Conservation (phyloP, 2,888 invertebrate species). For the Caradrina clavipalpis region DNA sequence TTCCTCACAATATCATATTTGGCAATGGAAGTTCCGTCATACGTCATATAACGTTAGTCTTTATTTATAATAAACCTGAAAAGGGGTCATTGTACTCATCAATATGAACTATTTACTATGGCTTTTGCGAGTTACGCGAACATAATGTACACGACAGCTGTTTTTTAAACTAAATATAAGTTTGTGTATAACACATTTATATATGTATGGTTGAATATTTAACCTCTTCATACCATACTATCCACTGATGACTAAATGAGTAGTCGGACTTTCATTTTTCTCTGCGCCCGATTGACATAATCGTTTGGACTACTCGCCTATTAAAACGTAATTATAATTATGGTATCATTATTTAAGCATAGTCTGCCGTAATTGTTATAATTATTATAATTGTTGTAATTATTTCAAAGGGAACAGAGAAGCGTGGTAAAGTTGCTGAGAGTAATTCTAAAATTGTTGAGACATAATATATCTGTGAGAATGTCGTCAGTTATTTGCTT, state of each 20-base stretch:
- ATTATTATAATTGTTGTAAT: constrained; percentile 61
- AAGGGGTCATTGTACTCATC: no score
- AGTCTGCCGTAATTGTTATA: constrained; percentile 51
- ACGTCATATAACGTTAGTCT: no score
- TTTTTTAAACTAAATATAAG: no score
- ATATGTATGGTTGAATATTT: not conserved
- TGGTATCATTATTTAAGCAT: constrained; percentile 57
- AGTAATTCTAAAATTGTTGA: constrained; percentile 36
- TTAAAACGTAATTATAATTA: constrained; percentile 61
- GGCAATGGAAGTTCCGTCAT: no score
- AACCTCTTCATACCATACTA: not conserved
- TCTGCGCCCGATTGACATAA: constrained; percentile 3
- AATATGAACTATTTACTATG: no score
- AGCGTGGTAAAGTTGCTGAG: constrained; percentile 21
- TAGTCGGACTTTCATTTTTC: constrained; percentile 16
- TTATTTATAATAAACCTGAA: no score
- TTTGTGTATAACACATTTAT: no score
- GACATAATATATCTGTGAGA: constrained; percentile 33
- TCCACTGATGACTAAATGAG: not conserved
- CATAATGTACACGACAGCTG: no score
- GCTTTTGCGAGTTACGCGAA: no score
- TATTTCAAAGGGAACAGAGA: constrained; percentile 35
- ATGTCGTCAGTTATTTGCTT: constrained; percentile 20
- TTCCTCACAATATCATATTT: no score
- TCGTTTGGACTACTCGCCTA: constrained; percentile 11